A percentile compares a stretch with the other conserved stretches of the same genome.
Evolutionary conservation across 2,113 vertebrate genomes (phyloP).

Genomic region (Sylvia atricapilla): DNA sequence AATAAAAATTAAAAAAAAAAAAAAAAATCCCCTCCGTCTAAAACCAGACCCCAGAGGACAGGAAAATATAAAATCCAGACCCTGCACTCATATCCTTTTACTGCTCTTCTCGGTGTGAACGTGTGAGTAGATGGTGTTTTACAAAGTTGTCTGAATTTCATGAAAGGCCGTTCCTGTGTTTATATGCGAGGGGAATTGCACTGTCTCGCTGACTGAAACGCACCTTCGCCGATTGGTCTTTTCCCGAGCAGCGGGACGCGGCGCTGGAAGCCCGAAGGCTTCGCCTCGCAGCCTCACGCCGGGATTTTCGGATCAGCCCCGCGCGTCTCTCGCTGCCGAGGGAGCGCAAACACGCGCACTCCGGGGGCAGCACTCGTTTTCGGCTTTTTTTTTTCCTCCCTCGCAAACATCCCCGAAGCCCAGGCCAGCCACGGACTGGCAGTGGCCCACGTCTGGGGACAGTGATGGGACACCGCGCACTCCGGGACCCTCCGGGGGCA

Average conservation of each 20-base stretch:
- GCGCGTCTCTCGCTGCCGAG: background rate
- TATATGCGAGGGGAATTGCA: slow-evolving; percentile 20
- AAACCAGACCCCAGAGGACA: slow-evolving; percentile 53
- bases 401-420: background rate
- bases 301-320: background rate
- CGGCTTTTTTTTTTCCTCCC: rapidly evolving
- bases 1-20: background rate
- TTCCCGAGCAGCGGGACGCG: background rate
- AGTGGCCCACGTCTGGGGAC: background rate
- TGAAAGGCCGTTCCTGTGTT: slow-evolving; percentile 51
- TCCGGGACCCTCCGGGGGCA: no score
- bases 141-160: slow-evolving; percentile 56
- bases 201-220: background rate
- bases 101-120: slow-evolving; percentile 55
- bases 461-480: background rate
- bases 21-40: slow-evolving; percentile 3
- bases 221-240: background rate
- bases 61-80: slow-evolving; percentile 58
- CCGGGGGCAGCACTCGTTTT: background rate
- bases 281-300: background rate
- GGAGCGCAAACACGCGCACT: background rate
- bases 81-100: slow-evolving; percentile 44
- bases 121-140: slow-evolving; percentile 51
- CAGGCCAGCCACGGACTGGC: background rate
- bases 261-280: background rate